Percentiles rank a stretch among this genome's conserved stretches.
These are phyloP conservation scores for Ariopsis seemanni DNA, from an alignment of 2,113 vertebrate species.

Conservation along the genomic window DNA sequence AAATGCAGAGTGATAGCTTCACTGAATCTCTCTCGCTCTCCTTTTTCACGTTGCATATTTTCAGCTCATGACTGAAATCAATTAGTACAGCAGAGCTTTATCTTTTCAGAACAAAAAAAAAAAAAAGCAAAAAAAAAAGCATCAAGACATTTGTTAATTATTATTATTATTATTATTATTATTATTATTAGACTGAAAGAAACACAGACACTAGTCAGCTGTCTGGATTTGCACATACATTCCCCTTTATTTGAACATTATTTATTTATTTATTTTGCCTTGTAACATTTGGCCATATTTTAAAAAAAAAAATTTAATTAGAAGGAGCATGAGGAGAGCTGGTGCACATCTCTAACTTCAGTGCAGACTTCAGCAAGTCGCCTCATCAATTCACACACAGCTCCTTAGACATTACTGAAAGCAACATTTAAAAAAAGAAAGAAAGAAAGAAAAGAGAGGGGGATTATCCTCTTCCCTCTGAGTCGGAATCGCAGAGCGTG, in stretches of 20 bases:
- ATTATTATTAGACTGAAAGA: not conserved
- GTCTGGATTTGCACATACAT: not conserved
- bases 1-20: slow-evolving; percentile 67
- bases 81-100: slow-evolving; percentile 46
- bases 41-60: not conserved
- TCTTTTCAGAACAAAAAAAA: not conserved
- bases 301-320: too few relatives aligned
- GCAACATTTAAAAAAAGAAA: not conserved
- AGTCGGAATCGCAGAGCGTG: not conserved
- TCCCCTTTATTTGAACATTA: not conserved
- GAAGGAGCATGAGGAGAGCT: not conserved
- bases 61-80: not conserved
- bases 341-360: slow-evolving; percentile 58
- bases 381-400: slow-evolving; percentile 16
- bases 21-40: slow-evolving; percentile 35
- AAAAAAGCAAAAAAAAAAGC: not conserved
- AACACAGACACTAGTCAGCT: not conserved
- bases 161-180: too few relatives aligned
- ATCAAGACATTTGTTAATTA: not conserved
- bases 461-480: not conserved
- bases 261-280: not conserved
- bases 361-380: slow-evolving; percentile 70
- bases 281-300: not conserved
- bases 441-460: too few relatives aligned
- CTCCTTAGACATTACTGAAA: not conserved